Base-by-base conservation (phyloP, 2,113 vertebrate species). In the Dolichallabes microphthalmus region DNA sequence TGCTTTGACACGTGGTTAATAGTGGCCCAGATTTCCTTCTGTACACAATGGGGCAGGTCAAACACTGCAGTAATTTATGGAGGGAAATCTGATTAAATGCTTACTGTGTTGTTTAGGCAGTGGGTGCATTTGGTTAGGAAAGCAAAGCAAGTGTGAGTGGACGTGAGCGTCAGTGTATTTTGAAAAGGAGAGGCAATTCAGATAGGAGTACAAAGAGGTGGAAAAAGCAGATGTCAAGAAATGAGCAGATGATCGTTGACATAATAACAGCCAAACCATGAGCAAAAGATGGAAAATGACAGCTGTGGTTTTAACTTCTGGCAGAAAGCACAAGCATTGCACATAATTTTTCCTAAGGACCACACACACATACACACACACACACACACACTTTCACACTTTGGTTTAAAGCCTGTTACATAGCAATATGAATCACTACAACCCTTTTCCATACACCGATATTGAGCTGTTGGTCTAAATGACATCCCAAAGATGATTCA, bases 211-310 rank as follows among this genome's bases (percentile, higher is more conserved):
- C 32, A 80, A 68, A 32, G 69, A 45, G 25, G 52, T 52, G 45
- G 78, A 11, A 76, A 80, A 83, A 63, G n/a, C 63, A 27, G 45
- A 66, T 32, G 53, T 58, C 17, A 32, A 73, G 27, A 87, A 81
- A 76, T 69, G 81, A 87, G 84, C 79, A 87, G 86, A 75, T 82
- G 86, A 80, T 82, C 79, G 76, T 61, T 87, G 75, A 83, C 80
- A 20, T 75, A 74, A 35, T 57, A 78, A 86, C 81, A 84, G 76
- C 78, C 85, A 79, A 25, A 80, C 52, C 80, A 32, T 83, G 84
- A 85, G 87, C 90, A 86, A 86, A 55, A 73, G 79, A 83, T 19
- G 22, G 85, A 74, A 69, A 83, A 60, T 0, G 50, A 87, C 89
- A 87, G 83, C 85, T 85, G 83, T 76, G 83, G 55, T 75, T 81